Evolutionary conservation across 2,888 invertebrate species (phyloP).

Genomic region (Allophyes oxyacanthae): DNA sequence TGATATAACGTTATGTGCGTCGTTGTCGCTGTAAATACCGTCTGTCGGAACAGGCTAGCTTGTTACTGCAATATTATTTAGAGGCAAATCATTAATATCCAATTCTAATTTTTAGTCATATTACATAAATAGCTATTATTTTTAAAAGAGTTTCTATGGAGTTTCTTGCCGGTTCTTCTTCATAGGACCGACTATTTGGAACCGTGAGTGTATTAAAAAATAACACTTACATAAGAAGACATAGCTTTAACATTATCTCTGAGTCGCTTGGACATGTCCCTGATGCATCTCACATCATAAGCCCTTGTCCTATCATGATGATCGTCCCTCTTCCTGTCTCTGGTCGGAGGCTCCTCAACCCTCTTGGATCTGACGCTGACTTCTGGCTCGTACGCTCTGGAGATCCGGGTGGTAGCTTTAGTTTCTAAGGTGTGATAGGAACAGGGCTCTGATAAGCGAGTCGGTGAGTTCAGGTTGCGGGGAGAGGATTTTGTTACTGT

Average conservation of each 20-base stretch:
- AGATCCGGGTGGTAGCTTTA: constrained; percentile 3
- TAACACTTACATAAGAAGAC: constrained; percentile 59
- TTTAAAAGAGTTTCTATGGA: no score
- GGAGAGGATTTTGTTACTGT: constrained; percentile 19
- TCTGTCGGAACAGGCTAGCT: no score
- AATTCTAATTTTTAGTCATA: no score
- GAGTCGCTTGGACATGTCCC: constrained; percentile 55
- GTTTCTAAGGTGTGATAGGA: constrained; percentile 22
- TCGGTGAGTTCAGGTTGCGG: constrained; percentile 18
- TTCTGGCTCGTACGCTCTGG: constrained; percentile 32
- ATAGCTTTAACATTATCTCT: constrained; percentile 51
- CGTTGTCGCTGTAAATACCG: no score
- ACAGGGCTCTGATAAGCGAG: constrained; percentile 9
- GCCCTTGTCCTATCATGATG: constrained; percentile 32
- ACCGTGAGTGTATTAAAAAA: no score
- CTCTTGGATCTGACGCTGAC: constrained; percentile 42
- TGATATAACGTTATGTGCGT: no score
- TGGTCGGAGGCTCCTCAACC: constrained; percentile 62
- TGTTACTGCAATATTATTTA: no score
- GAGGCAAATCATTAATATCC: no score
- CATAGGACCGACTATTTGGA: no score
- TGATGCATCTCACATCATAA: constrained; percentile 61
- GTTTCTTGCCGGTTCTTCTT: no score
- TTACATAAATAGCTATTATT: no score
- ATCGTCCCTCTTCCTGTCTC: constrained; percentile 53